These are phyloP conservation scores for Brachionus plicatilis DNA, from an alignment of 1,140 invertebrate genomes.

Conservation along the genomic window DNA sequence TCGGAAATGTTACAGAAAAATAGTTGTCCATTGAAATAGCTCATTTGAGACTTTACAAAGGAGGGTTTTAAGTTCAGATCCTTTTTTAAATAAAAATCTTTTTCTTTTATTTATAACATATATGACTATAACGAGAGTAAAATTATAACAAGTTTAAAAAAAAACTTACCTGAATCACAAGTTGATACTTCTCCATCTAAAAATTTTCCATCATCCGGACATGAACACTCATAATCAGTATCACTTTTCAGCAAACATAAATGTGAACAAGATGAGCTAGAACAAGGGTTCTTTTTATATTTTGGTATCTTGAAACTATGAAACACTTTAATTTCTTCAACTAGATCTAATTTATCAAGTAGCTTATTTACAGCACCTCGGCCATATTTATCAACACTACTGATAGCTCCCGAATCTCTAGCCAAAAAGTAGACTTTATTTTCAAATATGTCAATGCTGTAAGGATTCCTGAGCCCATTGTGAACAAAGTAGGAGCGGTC, in stretches of 20 bases:
- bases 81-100: too few relatives aligned
- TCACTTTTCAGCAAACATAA: slow-evolving; percentile 79
- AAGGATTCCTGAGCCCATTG: slow-evolving; percentile 68
- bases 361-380: slow-evolving; percentile 78
- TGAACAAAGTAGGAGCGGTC: slow-evolving; percentile 68
- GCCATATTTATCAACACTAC: slow-evolving; percentile 86
- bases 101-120: too few relatives aligned
- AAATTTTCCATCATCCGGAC: slow-evolving; percentile 68
- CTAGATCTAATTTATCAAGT: slow-evolving; percentile 64
- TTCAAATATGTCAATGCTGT: slow-evolving; percentile 86
- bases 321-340: slow-evolving; percentile 69
- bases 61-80: too few relatives aligned
- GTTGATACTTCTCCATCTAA: slow-evolving; percentile 47
- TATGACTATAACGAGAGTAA: too few relatives aligned
- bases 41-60: too few relatives aligned
- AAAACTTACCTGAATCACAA: slow-evolving; percentile 66
- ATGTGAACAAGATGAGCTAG: slow-evolving; percentile 71
- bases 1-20: too few relatives aligned
- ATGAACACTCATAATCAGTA: slow-evolving; percentile 72
- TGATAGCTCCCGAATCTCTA: slow-evolving; percentile 71
- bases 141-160: too few relatives aligned
- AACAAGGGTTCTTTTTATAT: slow-evolving; percentile 64
- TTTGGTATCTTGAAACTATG: slow-evolving; percentile 44
- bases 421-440: slow-evolving; percentile 80
- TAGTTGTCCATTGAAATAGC: too few relatives aligned